Base-by-base conservation (phyloP, 2,888 invertebrate genomes). In the Cheilosia pagana region DNA sequence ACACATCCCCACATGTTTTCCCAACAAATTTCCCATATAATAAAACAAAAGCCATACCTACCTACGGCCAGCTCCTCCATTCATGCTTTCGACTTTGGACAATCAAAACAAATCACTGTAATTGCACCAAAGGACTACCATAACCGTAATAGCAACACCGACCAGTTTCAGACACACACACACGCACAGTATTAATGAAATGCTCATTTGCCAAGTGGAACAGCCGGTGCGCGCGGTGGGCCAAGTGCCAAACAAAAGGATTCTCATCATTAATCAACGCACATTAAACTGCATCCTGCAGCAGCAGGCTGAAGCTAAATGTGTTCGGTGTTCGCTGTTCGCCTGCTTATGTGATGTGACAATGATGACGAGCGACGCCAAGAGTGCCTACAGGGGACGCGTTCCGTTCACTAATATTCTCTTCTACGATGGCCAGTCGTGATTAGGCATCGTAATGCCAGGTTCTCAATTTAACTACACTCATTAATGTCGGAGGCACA, bases 21-120 rank as follows among this genome's bases (percentile, higher is more conserved):
- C 68, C 43, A 72, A 45, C 72, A 63, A 63, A 74, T 74, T 78
- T 78, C 72, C 74, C 78, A 78, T 83, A 48, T 50, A 78, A 57
- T 52, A 78, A 72, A 83, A 79, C 70, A 65, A 45, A 41, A 74
- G 8, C 67, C 63, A 28, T 31, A 63, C 35, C 50, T 50, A 71
- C 68, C 39, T n/a, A 16, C 1, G 3, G 35, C n/a, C 52, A 3
- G 3, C 16, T 57, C 45, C 19, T 28, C 41, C 25, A 65, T 41
- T 60, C 57, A 31, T 63, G 7, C 39, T 52, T 55, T 50, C 12
- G 14, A 50, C 63, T 55, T 60, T 31, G 43, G 45, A 50, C 85
- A 81, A 85, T 81, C 81, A 79, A 85, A 85, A 85, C 85, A 85
- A 85, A 85, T 85, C 81, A 85, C 71, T 79, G 79, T 85, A 81